Base-by-base conservation (phyloP, 2,888 invertebrate genomes). In the Xestia xanthographa region DNA sequence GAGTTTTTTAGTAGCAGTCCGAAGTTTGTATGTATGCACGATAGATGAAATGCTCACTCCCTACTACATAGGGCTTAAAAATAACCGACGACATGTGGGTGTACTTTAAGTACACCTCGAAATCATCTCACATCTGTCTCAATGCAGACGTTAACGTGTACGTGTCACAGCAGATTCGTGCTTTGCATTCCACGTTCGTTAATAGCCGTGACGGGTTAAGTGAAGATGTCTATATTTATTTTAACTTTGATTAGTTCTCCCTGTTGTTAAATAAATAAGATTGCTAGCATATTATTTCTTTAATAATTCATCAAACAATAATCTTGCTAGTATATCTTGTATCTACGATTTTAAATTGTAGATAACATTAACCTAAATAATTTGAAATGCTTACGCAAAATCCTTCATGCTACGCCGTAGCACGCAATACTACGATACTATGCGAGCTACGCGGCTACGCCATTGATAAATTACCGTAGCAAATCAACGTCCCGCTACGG, bases 171-270 rank as follows among this genome's bases (percentile, higher is more conserved):
- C 58, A 45, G n/a, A 50, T 65, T 34, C 65, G 34, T 73, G 77
- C 65, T 62, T 69, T 53, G 77, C 60, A 71, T 82, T 71, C 53
- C 67, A 62, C 22, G 20, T 41, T 62, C 26, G 5, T 63, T 50
- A 56, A 74, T 66, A 66, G 66, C 43, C 34, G 56, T 72, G 17
- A 48, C 14, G 5, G 26, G 12, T 56, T 26, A 38, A 62, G 2
- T 60, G 22, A 34, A 9, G 1, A 72, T 56, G n/a, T 72, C 20
- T 56, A n/a, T 22, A 14, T 72, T 53, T 17, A 41, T 72, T 50
- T 38, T 29, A 4, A 50, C 0, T 22, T 66, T 45, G 5, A 43
- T n/a, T 29, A 14, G 2, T n/a, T 2, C 11, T n/a, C 17, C 3
- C 11, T 34, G 14, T 29, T n/a, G n/a, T n/a, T n/a, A n/a, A n/a